Base-by-base conservation (phyloP, 2,797 vertebrate species). In the Mycteria americana region DNA sequence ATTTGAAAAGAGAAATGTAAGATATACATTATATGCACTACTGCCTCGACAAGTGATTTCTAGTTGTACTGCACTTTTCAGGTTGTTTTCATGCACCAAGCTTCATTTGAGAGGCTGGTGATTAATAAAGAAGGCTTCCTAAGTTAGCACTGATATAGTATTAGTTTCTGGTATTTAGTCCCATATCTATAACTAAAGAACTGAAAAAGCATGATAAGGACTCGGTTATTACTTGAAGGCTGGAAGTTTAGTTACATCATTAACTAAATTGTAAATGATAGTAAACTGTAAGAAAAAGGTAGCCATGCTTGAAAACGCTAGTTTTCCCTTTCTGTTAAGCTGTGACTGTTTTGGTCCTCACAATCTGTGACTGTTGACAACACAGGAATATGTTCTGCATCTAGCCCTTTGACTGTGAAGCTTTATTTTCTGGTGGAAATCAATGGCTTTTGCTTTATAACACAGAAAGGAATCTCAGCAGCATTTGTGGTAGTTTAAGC, bases 221-320 rank as follows among this genome's bases (percentile, higher is more conserved):
- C 69, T 67, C n/a, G 5, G 13, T 43, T 86, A 13, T 78, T 94
- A 64, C 50, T 82, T 89, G 85, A 88, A 64, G 37, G 5, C 31
- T 93, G 41, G 21, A 41, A 70, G 88, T 93, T 88, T 73, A 86
- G 70, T 86, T 85, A 65, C 16, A 60, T 31, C 16, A 28, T 62
- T 63, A 82, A 68, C 10, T 86, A 53, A 81, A 83, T 45, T 68
- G 46, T 89, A 92, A 93, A 39, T 77, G 2, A 56, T 75, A 73
- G 68, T 77, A 94, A 95, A 87, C 39, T 87, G 28, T 76, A 88
- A 85, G 57, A 78, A 86, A 95, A 95, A 95, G 46, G 33, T 96
- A 72, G 31, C 18, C 24, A 60, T 0, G 4, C 48, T 87, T 89
- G 65, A 67, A 90, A 93, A 94, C 62, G 2, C 17, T 78, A 24